These are phyloP conservation scores for Glandiceps talaboti DNA, from an alignment of 53 echinoderm and acorn worm species.

Conservation along the genomic window DNA sequence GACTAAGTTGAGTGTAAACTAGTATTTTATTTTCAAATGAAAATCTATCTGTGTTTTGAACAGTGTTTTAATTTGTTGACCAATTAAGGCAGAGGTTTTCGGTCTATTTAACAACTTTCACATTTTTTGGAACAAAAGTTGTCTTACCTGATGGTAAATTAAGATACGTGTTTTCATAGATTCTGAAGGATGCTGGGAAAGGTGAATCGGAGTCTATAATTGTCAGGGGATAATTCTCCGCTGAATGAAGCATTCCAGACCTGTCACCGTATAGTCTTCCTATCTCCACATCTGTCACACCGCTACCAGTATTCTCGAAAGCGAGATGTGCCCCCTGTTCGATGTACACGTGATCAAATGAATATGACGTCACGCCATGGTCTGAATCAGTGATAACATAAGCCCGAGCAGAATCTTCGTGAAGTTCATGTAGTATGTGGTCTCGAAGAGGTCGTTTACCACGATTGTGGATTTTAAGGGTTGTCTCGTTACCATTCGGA, in stretches of 20 bases:
- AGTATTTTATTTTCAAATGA: no score
- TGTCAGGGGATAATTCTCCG: conserved; percentile 19
- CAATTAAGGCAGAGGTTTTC: no score
- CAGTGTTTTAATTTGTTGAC: no score
- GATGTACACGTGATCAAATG: conserved; percentile 21
- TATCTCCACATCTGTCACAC: conserved; percentile 9
- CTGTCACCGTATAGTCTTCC: conserved; percentile 41
- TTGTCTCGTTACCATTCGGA: conserved; percentile 32
- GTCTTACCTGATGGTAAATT: conserved; percentile 56
- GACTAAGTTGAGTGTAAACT: no score
- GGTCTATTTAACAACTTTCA: no score
- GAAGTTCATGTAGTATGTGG: conserved; percentile 16
- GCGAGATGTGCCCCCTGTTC: conserved; percentile 32
- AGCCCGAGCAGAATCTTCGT: conserved; percentile 14
- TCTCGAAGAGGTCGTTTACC: conserved; percentile 25
- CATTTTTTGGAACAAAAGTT: no score
- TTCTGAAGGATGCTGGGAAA: conserved; percentile 51
- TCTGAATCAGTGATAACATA: conserved; percentile 19
- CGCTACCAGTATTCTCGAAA: conserved; percentile 25
- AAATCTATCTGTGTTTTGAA: no score
- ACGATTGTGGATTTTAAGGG: conserved; percentile 42
- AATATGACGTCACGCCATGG: conserved; percentile 13
- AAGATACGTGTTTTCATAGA: conserved; percentile 34
- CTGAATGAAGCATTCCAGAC: conserved; percentile 44
- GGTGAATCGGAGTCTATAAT: conserved; percentile 43